phyloP scores from a whole-genome alignment of 2,797 vertebrate genomes.

The Sebastolobus alascanus region DNA sequence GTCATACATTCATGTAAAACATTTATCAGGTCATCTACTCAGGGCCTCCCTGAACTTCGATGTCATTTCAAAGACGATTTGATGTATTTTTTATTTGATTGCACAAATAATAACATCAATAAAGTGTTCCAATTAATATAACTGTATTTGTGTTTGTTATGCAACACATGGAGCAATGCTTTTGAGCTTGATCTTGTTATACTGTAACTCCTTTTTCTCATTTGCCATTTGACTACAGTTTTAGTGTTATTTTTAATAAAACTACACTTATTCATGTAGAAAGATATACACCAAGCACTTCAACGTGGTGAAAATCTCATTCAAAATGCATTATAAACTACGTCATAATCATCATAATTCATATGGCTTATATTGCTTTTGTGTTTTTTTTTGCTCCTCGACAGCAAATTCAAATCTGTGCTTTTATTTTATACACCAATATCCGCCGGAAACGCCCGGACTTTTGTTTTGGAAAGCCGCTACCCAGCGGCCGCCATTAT shows the following conservation, averaged over 20 bases:
- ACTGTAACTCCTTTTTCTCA: neutral
- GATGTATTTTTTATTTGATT: neutral
- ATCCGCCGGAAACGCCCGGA: conserved; percentile 74
- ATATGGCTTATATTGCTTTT: neutral
- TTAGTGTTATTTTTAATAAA: neutral
- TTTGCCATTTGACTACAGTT: neutral
- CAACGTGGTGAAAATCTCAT: neutral
- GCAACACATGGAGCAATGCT: neutral
- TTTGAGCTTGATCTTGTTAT: conserved; percentile 1
- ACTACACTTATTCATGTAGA: neutral
- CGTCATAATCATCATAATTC: neutral
- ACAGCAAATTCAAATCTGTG: neutral
- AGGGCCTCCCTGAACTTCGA: neutral
- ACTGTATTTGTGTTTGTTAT: conserved; percentile 2
- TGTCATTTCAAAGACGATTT: neutral
- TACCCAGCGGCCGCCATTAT: conserved; percentile 77
- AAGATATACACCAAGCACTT: accelerated
- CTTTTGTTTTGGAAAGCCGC: conserved; percentile 84
- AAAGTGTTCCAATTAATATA: conserved; percentile 18
- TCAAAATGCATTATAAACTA: neutral
- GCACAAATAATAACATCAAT: conserved; percentile 13
- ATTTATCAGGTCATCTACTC: neutral
- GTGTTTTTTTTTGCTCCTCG: neutral
- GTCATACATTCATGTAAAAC: neutral
- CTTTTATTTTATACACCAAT: conserved; percentile 66